These are phyloP conservation scores for Nettapus auritus DNA, from an alignment of 2,113 vertebrate species.

Conservation along the genomic window DNA sequence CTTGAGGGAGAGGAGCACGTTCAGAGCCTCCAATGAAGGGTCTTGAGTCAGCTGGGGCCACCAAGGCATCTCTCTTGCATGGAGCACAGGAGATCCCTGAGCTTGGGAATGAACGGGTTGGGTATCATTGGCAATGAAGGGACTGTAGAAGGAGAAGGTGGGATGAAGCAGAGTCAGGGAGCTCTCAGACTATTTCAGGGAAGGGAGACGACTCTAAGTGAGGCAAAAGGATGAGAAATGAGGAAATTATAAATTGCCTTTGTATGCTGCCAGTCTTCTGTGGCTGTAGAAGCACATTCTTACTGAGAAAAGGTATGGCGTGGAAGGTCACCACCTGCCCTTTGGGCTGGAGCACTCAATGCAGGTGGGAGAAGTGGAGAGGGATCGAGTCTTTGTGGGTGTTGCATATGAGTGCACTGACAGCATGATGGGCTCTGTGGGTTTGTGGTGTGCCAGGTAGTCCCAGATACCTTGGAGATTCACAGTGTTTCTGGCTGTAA, in stretches of 20 bases:
- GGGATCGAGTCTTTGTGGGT: neutral
- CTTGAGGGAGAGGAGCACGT: neutral
- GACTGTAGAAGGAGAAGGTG: neutral
- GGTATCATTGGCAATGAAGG: neutral
- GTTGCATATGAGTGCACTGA: rapidly evolving
- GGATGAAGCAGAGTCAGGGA: neutral
- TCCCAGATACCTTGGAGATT: neutral
- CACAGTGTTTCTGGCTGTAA: neutral
- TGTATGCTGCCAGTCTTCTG: neutral
- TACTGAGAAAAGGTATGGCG: neutral
- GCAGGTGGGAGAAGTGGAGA: neutral
- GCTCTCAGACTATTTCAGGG: neutral
- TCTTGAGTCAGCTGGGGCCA: neutral
- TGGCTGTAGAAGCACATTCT: neutral
- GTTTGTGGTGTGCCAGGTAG: neutral
- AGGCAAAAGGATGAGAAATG: neutral
- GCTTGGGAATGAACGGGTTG: neutral
- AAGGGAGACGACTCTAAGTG: neutral
- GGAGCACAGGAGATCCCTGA: neutral
- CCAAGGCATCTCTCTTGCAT: neutral
- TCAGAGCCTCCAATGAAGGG: neutral
- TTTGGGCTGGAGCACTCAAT: neutral
- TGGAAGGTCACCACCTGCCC: neutral
- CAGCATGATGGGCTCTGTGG: neutral
- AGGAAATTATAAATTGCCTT: neutral